A percentile compares a stretch with the other conserved stretches of the same genome.
These are phyloP conservation scores for Hemichromis elongatus DNA, from an alignment of 2,113 vertebrate genomes.

Conservation along the genomic window DNA sequence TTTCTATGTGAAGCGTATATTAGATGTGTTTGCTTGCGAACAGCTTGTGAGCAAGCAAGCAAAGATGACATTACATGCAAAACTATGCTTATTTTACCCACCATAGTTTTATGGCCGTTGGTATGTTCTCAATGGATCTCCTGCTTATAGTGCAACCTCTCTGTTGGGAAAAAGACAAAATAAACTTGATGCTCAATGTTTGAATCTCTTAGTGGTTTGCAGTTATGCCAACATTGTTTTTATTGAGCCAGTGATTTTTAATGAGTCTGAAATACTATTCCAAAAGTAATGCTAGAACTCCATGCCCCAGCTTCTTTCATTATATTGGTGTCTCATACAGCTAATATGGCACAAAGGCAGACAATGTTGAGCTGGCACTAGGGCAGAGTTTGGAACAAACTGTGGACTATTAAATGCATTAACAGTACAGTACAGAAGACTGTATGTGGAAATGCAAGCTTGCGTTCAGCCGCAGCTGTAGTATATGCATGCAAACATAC, in stretches of 20 bases:
- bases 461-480: not conserved
- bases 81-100: not conserved
- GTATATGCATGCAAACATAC: not conserved
- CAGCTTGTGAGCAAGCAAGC: not conserved
- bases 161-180: constrained; percentile 39
- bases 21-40: not conserved
- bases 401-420: not conserved
- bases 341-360: not conserved
- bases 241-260: constrained; percentile 48
- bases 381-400: not conserved
- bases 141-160: constrained; percentile 10
- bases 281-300: not conserved
- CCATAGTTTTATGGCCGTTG: not conserved
- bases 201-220: not conserved
- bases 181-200: not conserved
- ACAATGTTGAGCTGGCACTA: not conserved
- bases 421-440: not conserved
- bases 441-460: not conserved
- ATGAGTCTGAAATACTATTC: constrained; percentile 16
- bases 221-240: constrained; percentile 10
- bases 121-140: constrained; percentile 5
- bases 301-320: not conserved
- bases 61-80: not conserved
- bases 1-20: not conserved
- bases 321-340: not conserved